Percentiles rank a stretch among this genome's conserved stretches.
Evolutionary conservation across 2,888 invertebrate genomes (phyloP).

Genomic region (Apamea sordens): DNA sequence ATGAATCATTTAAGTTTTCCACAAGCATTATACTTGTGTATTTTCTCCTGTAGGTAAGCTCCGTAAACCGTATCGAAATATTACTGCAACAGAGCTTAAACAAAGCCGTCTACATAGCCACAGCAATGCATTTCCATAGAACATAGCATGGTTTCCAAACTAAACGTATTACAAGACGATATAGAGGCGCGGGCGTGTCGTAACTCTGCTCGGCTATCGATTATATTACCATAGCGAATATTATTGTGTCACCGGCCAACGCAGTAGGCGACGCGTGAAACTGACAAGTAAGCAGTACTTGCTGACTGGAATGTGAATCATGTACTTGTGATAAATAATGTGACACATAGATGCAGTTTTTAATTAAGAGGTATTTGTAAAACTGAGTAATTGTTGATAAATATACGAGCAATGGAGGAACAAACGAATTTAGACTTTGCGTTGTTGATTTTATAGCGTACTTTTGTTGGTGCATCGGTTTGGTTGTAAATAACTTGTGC

Average conservation of each 20-base stretch:
- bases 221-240: slow-evolving; percentile 68
- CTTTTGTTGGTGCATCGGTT: neutral
- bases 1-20: slow-evolving; percentile 19
- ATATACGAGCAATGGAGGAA: neutral
- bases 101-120: slow-evolving; percentile 27
- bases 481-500: slow-evolving; percentile 14
- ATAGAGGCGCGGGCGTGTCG: slow-evolving; percentile 60
- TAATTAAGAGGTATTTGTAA: slow-evolving; percentile 3
- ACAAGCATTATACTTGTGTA: neutral
- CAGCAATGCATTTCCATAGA: slow-evolving; percentile 52
- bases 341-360: slow-evolving; percentile 25
- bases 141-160: slow-evolving; percentile 51
- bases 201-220: slow-evolving; percentile 65
- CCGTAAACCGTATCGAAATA: slow-evolving; percentile 7
- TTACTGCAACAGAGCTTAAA: neutral
- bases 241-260: slow-evolving; percentile 62
- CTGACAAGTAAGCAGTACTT: slow-evolving; percentile 48
- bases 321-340: slow-evolving; percentile 16
- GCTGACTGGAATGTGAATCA: slow-evolving; percentile 54
- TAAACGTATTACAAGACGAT: slow-evolving; percentile 51
- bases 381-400: neutral
- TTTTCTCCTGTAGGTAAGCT: neutral
- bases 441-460: neutral
- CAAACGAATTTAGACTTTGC: slow-evolving; percentile 11
- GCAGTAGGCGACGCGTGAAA: slow-evolving; percentile 28